Evolutionary conservation across 2,113 vertebrate species (phyloP), one percentile per base, ranked within the genome.

Genomic region (Cryptotis parvus): DNA sequence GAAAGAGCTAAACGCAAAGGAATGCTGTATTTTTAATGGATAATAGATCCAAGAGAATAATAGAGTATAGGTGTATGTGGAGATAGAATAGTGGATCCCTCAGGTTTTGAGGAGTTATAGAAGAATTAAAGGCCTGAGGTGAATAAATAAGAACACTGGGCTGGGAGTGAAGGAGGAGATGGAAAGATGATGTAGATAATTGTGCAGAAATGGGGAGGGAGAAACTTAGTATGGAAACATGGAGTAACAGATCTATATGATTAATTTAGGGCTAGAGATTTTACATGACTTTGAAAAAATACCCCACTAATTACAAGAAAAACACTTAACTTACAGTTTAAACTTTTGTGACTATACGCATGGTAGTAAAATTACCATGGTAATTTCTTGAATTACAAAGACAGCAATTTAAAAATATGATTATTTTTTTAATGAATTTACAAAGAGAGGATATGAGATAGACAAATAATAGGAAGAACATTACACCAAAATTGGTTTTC

Each of bases 221-320:
- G 15, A 37, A 55, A 69, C 33, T 14, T 35, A 41, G 4, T 37
- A n/a, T 66, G 41, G 58, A 22, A 49, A 26, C 39, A 43, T 35
- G 81, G 77, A 80, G 55, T 63, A 45, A 63, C 0, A 72, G 37
- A 41, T 73, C 18, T 86, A 3, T 27, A 37, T 16, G 18, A 78
- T 87, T 61, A 6, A 4, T 72, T 91, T 65, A 45, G 52, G 91
- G 84, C n/a, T 68, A 63, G n/a, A n/a, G n/a, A 31, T 74, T 55
- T 93, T 75, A 66, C 9, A 81, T 20, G 29, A 58, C 79, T 83
- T 55, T 76, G 29, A 92, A 93, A 88, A 78, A 61, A 90, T 84
- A 33, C 11, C n/a, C 9, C 16, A 22, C 15, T 29, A 75, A 26
- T n/a, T 76, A 63, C 18, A 35, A 80, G 27, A 87, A 52, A 90